These are phyloP conservation scores for Boulengeromyrus knoepffleri DNA, from an alignment of 2,113 vertebrate species.

Conservation along the genomic window DNA sequence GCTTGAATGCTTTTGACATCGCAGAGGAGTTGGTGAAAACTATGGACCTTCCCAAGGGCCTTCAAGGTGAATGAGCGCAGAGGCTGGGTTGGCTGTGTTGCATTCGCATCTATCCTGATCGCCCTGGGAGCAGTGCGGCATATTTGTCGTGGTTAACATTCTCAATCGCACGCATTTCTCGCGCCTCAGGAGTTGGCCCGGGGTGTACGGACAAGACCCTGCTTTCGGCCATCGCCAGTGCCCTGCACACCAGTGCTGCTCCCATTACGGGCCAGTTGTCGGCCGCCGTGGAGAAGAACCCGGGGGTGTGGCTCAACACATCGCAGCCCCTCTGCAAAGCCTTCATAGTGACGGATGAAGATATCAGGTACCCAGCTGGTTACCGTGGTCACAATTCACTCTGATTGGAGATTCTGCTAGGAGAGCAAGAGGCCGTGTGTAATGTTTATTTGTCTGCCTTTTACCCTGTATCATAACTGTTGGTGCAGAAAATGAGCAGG, in stretches of 20 bases:
- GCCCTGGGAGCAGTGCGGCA: neutral
- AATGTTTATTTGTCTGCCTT: neutral
- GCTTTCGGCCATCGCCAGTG: slow-evolving; percentile 90
- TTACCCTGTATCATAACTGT: neutral
- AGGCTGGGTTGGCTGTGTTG: neutral
- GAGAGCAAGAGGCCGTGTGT: neutral
- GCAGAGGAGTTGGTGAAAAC: slow-evolving; percentile 95
- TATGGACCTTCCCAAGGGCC: slow-evolving; percentile 93
- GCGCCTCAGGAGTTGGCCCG: slow-evolving; percentile 78
- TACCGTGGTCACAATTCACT: neutral
- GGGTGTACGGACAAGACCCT: slow-evolving; percentile 94
- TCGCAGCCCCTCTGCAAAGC: slow-evolving; percentile 93
- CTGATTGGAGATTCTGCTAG: neutral
- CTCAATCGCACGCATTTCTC: too few relatives aligned
- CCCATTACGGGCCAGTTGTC: slow-evolving; percentile 96
- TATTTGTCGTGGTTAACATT: neutral
- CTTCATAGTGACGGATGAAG: slow-evolving; percentile 96
- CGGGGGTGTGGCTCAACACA: slow-evolving; percentile 95
- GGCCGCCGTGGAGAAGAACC: slow-evolving; percentile 94
- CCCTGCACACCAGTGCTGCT: slow-evolving; percentile 90
- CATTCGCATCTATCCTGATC: neutral
- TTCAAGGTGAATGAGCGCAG: slow-evolving; percentile 73
- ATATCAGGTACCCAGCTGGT: slow-evolving; percentile 73
- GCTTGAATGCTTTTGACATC: slow-evolving; percentile 91
- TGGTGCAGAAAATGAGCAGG: neutral